phyloP scores from a whole-genome alignment of 2,113 vertebrate species.

The Leucopsar rothschildi region DNA sequence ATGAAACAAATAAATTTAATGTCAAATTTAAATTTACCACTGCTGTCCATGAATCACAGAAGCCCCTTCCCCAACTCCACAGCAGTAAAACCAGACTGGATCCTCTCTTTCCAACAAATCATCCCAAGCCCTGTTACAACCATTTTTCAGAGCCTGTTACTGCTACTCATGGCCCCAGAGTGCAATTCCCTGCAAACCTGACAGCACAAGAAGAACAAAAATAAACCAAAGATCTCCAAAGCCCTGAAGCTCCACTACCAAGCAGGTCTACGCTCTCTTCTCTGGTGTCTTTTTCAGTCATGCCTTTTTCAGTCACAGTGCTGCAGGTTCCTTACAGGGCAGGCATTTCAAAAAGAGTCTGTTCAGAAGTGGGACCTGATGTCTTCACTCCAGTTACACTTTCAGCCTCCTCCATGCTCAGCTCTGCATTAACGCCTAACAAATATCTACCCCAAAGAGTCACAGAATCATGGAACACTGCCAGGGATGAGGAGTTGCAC shows the following conservation, averaged over 20 bases:
- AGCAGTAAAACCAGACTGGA: not conserved
- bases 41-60: not conserved
- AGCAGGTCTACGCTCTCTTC: fast-evolving
- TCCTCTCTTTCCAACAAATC: not conserved
- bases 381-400: not conserved
- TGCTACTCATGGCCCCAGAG: not conserved
- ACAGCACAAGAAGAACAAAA: not conserved
- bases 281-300: not conserved
- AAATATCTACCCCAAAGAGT: not conserved
- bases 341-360: not conserved
- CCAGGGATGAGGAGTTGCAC: not conserved
- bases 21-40: not conserved
- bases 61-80: not conserved
- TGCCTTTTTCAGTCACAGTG: no score
- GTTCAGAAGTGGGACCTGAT: not conserved
- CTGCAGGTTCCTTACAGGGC: not conserved
- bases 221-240: not conserved
- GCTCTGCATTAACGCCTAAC: not conserved
- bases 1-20: not conserved
- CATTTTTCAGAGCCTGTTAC: not conserved
- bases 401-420: not conserved
- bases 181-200: not conserved
- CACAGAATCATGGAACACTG: not conserved
- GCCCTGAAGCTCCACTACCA: not conserved
- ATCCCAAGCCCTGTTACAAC: not conserved